Evolutionary conservation across 2,888 invertebrate genomes (phyloP).

Genomic region (Pseudococcus jackbeardsleyi): DNA sequence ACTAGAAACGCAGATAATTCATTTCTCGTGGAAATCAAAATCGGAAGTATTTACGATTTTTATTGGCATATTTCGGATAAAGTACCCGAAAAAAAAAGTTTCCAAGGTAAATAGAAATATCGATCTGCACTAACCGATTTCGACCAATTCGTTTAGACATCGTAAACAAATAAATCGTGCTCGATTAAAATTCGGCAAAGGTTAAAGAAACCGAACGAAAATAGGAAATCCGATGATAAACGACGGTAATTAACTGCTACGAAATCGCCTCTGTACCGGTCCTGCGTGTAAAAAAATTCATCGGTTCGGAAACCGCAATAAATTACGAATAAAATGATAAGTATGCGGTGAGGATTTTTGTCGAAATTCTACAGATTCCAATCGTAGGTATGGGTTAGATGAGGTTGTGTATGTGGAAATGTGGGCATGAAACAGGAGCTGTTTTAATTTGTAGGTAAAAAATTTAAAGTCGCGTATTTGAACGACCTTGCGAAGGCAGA

Average conservation of each 20-base stretch:
- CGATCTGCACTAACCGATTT: not conserved
- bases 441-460: not conserved
- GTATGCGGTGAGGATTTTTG: constrained; percentile 6
- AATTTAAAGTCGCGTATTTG: not conserved
- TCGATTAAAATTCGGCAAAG: not conserved
- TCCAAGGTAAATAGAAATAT: not conserved
- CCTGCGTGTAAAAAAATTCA: not conserved
- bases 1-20: not conserved
- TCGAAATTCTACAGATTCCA: not conserved
- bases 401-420: not conserved
- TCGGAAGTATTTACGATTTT: constrained; percentile 34
- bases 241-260: not conserved
- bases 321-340: not conserved
- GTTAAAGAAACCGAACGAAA: constrained; percentile 21
- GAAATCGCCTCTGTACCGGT: not conserved
- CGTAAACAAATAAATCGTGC: constrained; percentile 13
- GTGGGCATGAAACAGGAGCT: not conserved
- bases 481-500: not conserved
- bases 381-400: not conserved
- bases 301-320: constrained; percentile 2
- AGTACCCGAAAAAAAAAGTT: not conserved
- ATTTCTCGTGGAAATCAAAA: not conserved
- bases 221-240: constrained; percentile 37
- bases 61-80: not conserved
- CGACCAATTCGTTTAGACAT: not conserved